phyloP scores from a whole-genome alignment of 1,140 invertebrate species.

The Caerostris darwini region DNA sequence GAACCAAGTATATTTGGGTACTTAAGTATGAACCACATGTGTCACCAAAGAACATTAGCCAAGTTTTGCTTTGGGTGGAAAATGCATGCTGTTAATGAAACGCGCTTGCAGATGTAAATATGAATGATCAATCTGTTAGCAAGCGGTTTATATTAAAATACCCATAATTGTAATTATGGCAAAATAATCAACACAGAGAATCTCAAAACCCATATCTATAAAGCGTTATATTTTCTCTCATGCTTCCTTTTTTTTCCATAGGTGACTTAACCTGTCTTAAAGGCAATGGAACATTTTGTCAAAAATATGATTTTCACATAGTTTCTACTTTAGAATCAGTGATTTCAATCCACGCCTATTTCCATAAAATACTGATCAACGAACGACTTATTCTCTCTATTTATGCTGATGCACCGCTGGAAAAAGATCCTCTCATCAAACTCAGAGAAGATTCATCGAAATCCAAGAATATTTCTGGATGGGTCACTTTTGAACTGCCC shows the following conservation, averaged over 20 bases:
- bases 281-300: background rate
- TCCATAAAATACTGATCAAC: background rate
- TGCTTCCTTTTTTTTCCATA: background rate
- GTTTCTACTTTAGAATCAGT: background rate
- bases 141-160: no score
- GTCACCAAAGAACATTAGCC: no score
- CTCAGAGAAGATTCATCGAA: background rate
- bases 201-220: background rate
- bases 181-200: no score
- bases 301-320: constrained; percentile 16
- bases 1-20: no score
- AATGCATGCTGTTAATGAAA: no score
- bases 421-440: background rate
- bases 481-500: constrained; percentile 10
- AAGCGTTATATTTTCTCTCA: background rate
- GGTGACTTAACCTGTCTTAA: background rate
- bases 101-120: no score
- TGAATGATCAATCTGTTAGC: no score
- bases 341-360: constrained; percentile 22
- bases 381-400: background rate
- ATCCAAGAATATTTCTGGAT: background rate
- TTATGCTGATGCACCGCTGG: background rate
- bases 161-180: no score
- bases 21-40: no score
- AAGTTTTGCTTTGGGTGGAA: no score